These are phyloP conservation scores for Notodonta dromedarius DNA, from an alignment of 2,888 invertebrate genomes.

Conservation along the genomic window DNA sequence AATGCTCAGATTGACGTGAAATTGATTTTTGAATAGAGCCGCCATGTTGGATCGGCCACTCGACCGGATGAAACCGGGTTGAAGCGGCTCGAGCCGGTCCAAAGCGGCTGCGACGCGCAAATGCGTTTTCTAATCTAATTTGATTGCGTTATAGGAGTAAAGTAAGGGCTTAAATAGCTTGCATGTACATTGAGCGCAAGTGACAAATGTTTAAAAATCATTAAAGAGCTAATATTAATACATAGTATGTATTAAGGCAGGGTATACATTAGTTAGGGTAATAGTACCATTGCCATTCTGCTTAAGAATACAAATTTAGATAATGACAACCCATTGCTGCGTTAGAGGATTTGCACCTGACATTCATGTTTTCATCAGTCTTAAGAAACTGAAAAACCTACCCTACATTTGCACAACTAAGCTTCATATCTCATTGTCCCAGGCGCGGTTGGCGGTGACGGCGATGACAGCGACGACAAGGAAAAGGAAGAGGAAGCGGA, in stretches of 20 bases:
- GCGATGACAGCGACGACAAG: conserved; percentile 97
- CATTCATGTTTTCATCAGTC: no score
- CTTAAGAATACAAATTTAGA: no score
- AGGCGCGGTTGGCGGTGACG: conserved; percentile 96
- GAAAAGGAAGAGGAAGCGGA: conserved; percentile 99
- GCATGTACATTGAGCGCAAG: not conserved
- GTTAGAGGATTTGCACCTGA: no score
- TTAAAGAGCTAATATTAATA: no score
- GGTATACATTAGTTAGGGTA: no score
- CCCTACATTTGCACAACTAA: conserved; percentile 8
- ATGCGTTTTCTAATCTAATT: conserved; percentile 52
- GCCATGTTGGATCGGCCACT: conserved; percentile 62
- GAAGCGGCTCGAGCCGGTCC: conserved; percentile 31
- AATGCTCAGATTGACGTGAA: conserved; percentile 80
- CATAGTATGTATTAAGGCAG: no score
- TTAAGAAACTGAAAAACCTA: no score
- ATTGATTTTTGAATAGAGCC: conserved; percentile 70
- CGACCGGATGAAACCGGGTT: conserved; percentile 52
- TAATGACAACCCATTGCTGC: no score
- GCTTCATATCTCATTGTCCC: conserved; percentile 46
- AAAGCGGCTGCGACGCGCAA: conserved; percentile 43
- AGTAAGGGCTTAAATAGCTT: not conserved
- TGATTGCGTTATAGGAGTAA: conserved; percentile 16
- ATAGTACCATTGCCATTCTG: no score
- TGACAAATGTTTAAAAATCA: not conserved